These are phyloP conservation scores for Silvanus unidentatus DNA, from an alignment of 2,888 invertebrate genomes.

Conservation along the genomic window DNA sequence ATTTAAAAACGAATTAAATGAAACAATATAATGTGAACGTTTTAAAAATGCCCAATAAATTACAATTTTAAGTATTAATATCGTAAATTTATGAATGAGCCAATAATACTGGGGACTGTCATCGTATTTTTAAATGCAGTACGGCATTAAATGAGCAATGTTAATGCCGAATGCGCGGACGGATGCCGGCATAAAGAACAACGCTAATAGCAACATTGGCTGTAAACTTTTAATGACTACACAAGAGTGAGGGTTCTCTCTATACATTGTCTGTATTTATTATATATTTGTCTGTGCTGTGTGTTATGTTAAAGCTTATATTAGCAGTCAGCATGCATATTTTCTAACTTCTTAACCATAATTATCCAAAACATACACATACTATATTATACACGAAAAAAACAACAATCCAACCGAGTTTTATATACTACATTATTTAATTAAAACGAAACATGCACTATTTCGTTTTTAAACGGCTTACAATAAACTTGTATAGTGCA, in stretches of 20 bases:
- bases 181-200: conserved; percentile 35
- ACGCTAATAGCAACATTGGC: conserved; percentile 38
- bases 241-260: conserved; percentile 20
- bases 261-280: conserved; percentile 15
- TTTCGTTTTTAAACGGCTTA: too few relatives aligned
- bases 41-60: conserved; percentile 40
- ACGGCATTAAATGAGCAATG: conserved; percentile 39
- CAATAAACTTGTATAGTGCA: too few relatives aligned
- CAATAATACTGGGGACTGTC: conserved; percentile 38
- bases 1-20: conserved; percentile 24
- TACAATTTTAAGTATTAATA: conserved; percentile 37
- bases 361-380: conserved; percentile 9
- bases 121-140: conserved; percentile 36
- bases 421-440: too few relatives aligned
- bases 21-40: conserved; percentile 30
- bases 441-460: too few relatives aligned
- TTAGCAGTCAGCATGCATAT: conserved; percentile 14
- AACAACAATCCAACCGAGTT: too few relatives aligned
- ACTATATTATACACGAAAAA: too few relatives aligned
- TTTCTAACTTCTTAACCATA: conserved; percentile 18
- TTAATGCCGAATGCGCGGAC: conserved; percentile 35
- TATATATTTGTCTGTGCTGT: conserved; percentile 13
- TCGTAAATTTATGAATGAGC: conserved; percentile 38
- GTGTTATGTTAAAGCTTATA: conserved; percentile 20
- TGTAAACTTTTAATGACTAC: conserved; percentile 38